Base-by-base conservation (phyloP, 2,797 vertebrate genomes). In the Novumbra hubbsi region DNA sequence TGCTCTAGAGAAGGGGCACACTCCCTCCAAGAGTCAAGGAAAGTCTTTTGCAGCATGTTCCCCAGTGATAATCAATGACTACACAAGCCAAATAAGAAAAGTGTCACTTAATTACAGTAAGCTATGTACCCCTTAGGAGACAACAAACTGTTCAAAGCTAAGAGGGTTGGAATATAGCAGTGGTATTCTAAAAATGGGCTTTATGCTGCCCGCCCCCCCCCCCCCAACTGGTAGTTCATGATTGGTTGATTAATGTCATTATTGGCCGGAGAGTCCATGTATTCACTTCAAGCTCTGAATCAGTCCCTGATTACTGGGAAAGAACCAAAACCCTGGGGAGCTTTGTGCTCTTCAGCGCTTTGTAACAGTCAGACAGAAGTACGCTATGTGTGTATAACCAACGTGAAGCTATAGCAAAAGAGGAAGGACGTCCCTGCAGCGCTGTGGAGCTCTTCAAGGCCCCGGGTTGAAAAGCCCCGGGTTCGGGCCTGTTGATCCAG, bases 391-490 rank as follows among this genome's bases (percentile, higher is more conserved):
- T 45, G 41, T 45, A 14, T 1, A 45, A 45, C 41, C 2, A 45
- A 45, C 41, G 14, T 45, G 41, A 45, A 45, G 1, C 0, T 45
- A 14, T 14, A 14, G 41, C 9, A 45, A 45, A 45, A 45, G n/a
- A n/a, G 41, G 41, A 45, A 45, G 11, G 41, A 45, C 41, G 41
- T 45, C 41, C 41, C 11, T 34, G 64, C 32, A 77, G 69, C 80
- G 82, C 79, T 66, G 74, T 68, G 57, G 30, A 79, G 65, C 71
- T 6, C 50, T 55, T 77, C 72, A 81, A 74, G 77, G 49, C 66
- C 32, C 57, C 70, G 50, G 57, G 24, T 32, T 65, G 65, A 67
- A 67, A 38, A 38, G 14, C 27, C 48, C 49, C 52, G 6, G 17
- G 50, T 15, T 28, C 4, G 24, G 68, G 27, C 52, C 68, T 48